phyloP scores from a whole-genome alignment of 2,888 invertebrate species.

The Cataglyphis albicans region DNA sequence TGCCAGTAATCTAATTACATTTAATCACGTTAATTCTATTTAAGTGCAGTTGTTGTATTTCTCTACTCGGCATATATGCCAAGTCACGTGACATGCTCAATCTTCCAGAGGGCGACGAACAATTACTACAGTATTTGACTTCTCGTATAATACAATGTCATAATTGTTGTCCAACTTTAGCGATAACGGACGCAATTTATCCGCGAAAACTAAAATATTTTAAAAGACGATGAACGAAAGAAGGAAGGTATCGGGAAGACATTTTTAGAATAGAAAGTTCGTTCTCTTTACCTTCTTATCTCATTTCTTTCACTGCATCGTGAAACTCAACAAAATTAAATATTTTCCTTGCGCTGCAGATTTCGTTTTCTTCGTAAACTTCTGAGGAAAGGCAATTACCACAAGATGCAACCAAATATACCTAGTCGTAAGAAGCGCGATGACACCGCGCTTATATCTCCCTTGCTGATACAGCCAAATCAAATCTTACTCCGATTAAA shows the following conservation, averaged over 20 bases:
- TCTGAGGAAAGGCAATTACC: neutral
- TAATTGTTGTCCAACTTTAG: constrained; percentile 5
- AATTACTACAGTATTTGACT: constrained; percentile 16
- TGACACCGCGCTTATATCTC: constrained; percentile 4
- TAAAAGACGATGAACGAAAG: constrained; percentile 10
- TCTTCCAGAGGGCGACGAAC: neutral
- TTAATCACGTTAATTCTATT: neutral
- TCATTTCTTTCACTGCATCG: constrained; percentile 20
- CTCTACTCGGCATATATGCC: neutral
- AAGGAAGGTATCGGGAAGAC: neutral
- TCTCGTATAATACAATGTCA: constrained; percentile 5
- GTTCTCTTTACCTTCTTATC: constrained; percentile 28
- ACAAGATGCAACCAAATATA: constrained; percentile 29
- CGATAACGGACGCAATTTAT: neutral
- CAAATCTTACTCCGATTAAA: constrained; percentile 27
- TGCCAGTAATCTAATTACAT: neutral
- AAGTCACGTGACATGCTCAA: neutral
- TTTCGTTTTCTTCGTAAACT: constrained; percentile 37
- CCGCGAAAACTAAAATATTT: neutral
- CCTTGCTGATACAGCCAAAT: constrained; percentile 23
- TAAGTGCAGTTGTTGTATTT: neutral
- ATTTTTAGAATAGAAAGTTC: constrained; percentile 13
- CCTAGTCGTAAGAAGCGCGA: constrained; percentile 1
- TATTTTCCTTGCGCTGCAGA: constrained; percentile 41
- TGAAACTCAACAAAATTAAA: constrained; percentile 39